Percentiles rank a stretch among this genome's conserved stretches.
These are phyloP conservation scores for Palloptera scutellata DNA, from an alignment of 2,888 invertebrate genomes.

Conservation along the genomic window DNA sequence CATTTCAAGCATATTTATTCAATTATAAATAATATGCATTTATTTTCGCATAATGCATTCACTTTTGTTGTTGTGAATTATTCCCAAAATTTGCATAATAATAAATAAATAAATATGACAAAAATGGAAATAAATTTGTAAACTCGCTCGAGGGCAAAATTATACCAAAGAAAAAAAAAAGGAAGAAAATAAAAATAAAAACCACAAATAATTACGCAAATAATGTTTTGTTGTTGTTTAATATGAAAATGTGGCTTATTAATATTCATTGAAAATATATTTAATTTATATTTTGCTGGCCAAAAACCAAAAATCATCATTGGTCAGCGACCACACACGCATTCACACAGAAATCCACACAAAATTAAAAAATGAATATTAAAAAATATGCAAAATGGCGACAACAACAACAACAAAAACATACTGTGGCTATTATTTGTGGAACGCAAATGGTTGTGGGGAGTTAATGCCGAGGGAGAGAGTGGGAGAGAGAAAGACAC, in stretches of 20 bases:
- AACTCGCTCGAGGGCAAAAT: neutral
- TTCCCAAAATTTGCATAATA: neutral
- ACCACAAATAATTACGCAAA: slow-evolving; percentile 17
- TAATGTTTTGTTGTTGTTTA: slow-evolving; percentile 3
- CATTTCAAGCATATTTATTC: too few species aligned
- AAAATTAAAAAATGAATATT: neutral
- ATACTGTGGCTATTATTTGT: too few species aligned
- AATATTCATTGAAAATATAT: slow-evolving; percentile 23
- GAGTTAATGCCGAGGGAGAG: too few species aligned
- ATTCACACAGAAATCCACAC: neutral
- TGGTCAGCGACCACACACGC: too few species aligned
- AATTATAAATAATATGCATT: too few species aligned
- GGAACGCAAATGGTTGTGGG: too few species aligned
- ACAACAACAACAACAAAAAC: too few species aligned
- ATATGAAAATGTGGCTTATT: slow-evolving; percentile 21
- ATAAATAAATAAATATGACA: neutral
- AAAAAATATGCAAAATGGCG: neutral
- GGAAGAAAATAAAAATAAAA: neutral
- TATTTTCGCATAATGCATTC: too few species aligned
- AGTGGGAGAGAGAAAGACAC: too few species aligned
- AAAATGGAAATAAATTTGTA: neutral
- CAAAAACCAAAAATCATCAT: too few species aligned
- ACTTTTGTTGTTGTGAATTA: neutral
- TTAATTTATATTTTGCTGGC: neutral
- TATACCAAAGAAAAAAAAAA: neutral